phyloP scores from a whole-genome alignment of 2,113 vertebrate species.

The Phodopus roborovskii region DNA sequence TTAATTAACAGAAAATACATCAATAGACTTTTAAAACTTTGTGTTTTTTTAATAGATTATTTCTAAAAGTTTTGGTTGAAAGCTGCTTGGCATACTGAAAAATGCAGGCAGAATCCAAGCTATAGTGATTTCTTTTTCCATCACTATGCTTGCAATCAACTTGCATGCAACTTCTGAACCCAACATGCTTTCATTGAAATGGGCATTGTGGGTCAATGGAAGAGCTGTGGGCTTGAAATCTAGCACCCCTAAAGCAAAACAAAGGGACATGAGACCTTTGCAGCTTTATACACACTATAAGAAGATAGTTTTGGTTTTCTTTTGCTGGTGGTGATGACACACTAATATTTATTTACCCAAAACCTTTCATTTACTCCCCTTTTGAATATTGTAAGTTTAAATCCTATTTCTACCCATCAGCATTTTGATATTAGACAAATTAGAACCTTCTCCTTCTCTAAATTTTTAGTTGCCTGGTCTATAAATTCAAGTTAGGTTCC shows the following conservation, averaged over 20 bases:
- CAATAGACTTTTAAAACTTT: neutral
- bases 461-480: slow-evolving; percentile 21
- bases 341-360: neutral
- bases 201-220: neutral
- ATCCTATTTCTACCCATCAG: neutral
- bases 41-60: neutral
- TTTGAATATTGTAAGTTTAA: neutral
- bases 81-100: neutral
- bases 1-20: neutral
- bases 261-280: neutral
- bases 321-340: neutral
- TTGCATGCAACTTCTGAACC: neutral
- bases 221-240: neutral
- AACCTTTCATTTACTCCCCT: neutral
- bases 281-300: neutral
- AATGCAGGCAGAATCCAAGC: neutral
- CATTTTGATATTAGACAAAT: slow-evolving; percentile 12
- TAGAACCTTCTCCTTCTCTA: neutral
- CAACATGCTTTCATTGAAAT: neutral
- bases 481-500: neutral
- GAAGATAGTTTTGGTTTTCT: neutral
- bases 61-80: neutral
- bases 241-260: neutral
- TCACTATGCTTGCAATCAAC: neutral
- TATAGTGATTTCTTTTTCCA: neutral